These are phyloP conservation scores for Drosophila birchii DNA, from an alignment of 2,888 invertebrate genomes.

Conservation along the genomic window DNA sequence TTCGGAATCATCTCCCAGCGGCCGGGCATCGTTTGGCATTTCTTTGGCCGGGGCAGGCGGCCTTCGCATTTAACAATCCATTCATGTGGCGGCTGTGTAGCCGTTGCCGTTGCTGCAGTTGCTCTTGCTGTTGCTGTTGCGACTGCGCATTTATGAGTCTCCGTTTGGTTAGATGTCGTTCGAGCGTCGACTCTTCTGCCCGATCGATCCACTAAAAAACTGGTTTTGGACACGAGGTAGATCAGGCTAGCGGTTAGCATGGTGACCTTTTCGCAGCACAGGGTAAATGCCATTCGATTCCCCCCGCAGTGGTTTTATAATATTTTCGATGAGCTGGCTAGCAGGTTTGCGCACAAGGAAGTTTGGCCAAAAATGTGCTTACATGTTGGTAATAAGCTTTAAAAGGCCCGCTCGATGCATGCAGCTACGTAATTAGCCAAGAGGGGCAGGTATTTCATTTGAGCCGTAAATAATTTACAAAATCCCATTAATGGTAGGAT, in stretches of 20 bases:
- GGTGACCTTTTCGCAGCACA: constrained; percentile 23
- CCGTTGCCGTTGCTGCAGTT: constrained; percentile 29
- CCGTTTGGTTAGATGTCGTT: constrained; percentile 31
- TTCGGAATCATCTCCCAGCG: constrained; percentile 36
- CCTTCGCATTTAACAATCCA: constrained; percentile 70
- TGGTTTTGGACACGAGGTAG: constrained; percentile 40
- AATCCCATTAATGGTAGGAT: background rate
- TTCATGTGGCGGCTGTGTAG: constrained; percentile 44
- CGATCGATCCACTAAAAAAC: constrained; percentile 44
- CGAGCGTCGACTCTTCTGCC: constrained; percentile 42
- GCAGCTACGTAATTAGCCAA: constrained; percentile 8
- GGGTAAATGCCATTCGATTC: constrained; percentile 27
- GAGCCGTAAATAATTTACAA: background rate
- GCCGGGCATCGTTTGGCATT: constrained; percentile 52
- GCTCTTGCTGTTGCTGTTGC: constrained; percentile 58
- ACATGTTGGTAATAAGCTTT: constrained; percentile 1
- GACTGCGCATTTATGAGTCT: constrained; percentile 72
- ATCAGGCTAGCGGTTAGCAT: constrained; percentile 20
- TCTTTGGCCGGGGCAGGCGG: constrained; percentile 44
- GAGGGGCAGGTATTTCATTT: constrained; percentile 2
- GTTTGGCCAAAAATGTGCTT: constrained; percentile 6
- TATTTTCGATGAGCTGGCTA: background rate
- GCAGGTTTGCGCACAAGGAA: constrained; percentile 10
- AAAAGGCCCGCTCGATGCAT: constrained; percentile 4
- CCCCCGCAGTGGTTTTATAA: constrained; percentile 1